A percentile compares a stretch with the other conserved stretches of the same genome.
Conservation (phyloP, 2,888 invertebrate species). For the Drosophila buzzatii region DNA sequence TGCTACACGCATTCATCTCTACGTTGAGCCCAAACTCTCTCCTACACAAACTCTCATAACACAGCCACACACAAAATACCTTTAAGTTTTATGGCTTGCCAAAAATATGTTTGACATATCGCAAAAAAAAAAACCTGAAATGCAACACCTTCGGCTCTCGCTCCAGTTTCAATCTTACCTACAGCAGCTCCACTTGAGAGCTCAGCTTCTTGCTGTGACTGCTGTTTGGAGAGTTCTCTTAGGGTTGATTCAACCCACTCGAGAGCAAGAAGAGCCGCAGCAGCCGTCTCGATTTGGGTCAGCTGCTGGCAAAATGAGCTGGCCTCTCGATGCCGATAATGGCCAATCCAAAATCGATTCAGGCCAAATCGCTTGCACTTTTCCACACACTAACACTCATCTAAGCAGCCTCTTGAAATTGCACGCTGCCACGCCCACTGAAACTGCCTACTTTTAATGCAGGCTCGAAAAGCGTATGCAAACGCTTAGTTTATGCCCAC, state of each 20-base stretch:
- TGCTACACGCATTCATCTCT: background rate
- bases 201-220: background rate
- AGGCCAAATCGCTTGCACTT: conserved; percentile 70
- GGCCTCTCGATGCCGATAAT: conserved; percentile 48
- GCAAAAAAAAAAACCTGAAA: background rate
- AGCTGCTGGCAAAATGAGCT: conserved; percentile 22
- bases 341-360: conserved; percentile 76
- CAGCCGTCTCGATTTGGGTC: conserved; percentile 31
- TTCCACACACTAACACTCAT: conserved; percentile 26
- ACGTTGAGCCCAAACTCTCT: background rate
- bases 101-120: conserved; percentile 7
- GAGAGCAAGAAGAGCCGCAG: background rate
- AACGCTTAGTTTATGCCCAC: conserved; percentile 70
- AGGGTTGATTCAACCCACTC: conserved; percentile 30
- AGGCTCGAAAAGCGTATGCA: conserved; percentile 64
- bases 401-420: conserved; percentile 60
- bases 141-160: background rate
- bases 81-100: conserved; percentile 10
- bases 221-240: background rate
- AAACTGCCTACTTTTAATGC: conserved; percentile 54
- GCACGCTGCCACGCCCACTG: conserved; percentile 11
- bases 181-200: background rate
- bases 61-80: background rate
- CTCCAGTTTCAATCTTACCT: background rate
- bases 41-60: background rate